These are phyloP conservation scores for Choristoneura fumiferana DNA, from an alignment of 1,140 invertebrate genomes.

Conservation along the genomic window DNA sequence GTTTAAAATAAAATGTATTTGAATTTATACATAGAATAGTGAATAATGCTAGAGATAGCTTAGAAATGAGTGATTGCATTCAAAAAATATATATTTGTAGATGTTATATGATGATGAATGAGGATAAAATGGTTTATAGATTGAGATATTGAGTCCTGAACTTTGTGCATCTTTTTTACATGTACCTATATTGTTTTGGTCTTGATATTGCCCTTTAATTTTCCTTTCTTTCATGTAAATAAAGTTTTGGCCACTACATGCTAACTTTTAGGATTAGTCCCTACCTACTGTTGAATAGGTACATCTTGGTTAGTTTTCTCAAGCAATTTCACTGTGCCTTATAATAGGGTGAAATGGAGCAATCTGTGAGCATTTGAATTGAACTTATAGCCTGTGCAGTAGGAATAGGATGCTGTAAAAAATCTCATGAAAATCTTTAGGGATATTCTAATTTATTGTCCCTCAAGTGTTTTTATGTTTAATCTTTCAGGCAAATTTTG, in stretches of 20 bases:
- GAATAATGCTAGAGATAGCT: slow-evolving; percentile 9
- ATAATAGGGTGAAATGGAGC: slow-evolving; percentile 15
- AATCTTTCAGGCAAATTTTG: no score
- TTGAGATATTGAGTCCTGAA: no score
- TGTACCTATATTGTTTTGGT: no score
- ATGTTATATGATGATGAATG: no score
- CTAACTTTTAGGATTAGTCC: not conserved
- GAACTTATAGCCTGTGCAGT: slow-evolving; percentile 14
- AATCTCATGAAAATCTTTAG: no score
- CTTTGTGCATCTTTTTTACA: no score
- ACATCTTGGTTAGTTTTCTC: not conserved
- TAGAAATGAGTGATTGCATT: slow-evolving; percentile 15
- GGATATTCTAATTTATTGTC: no score
- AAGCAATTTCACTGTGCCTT: slow-evolving; percentile 19
- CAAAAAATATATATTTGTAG: slow-evolving; percentile 14
- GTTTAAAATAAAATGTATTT: not conserved
- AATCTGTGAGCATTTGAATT: slow-evolving; percentile 13
- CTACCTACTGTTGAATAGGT: not conserved
- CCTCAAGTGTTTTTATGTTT: no score
- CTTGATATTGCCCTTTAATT: no score
- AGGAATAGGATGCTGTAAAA: not conserved
- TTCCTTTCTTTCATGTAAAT: no score
- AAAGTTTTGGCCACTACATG: no score
- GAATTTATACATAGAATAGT: slow-evolving; percentile 1
- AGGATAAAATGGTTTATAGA: no score